Evolutionary conservation across 2,888 invertebrate genomes (phyloP), one percentile per base, ranked within the genome.

Genomic region (Neoascia interrupta): DNA sequence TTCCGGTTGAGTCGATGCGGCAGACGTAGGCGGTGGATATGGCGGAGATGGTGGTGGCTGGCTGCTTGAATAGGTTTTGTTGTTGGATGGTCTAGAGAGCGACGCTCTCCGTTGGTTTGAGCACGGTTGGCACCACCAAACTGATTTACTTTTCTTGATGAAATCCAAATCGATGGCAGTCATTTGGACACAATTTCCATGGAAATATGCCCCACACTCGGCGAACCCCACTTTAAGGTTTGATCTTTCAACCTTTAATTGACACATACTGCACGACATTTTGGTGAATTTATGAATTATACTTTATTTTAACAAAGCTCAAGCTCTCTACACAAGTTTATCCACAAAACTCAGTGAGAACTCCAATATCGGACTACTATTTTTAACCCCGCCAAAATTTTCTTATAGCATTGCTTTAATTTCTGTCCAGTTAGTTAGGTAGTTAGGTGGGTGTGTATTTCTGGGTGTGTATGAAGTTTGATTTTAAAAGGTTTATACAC

Each of bases 201-300:
- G n/a, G n/a, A 39, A 39, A 39, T 39, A 39, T 6, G 0, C n/a
- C 18, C 26, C 28, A 47, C 26, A 47, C n/a, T 47, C 47, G 11
- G 6, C 47, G 47, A 23, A 47, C 47, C 47, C 47, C 23, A 47
- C 47, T 47, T 47, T 39, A 8, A 47, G 26, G 15, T 47, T 26
- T 47, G 47, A 23, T 47, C 47, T 47, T 26, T 47, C 26, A 26
- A 47, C 47, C 26, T 43, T 43, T 1, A 13, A 10, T 19, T 43
- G 43, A 15, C 43, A 43, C 16, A 49, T n/a, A 56, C 31, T 31
- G 31, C 31, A 31, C 31, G 31, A 31, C 31, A 31, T 31, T 31
- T 26, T n/a, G n/a, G n/a, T n/a, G n/a, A n/a, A n/a, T n/a, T n/a
- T n/a, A n/a, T n/a, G n/a, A n/a, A n/a, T n/a, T n/a, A n/a, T n/a